A percentile compares a stretch with the other conserved stretches of the same genome.
phyloP scores from a whole-genome alignment of 2,797 vertebrate genomes.

The Moxostoma hubbsi region DNA sequence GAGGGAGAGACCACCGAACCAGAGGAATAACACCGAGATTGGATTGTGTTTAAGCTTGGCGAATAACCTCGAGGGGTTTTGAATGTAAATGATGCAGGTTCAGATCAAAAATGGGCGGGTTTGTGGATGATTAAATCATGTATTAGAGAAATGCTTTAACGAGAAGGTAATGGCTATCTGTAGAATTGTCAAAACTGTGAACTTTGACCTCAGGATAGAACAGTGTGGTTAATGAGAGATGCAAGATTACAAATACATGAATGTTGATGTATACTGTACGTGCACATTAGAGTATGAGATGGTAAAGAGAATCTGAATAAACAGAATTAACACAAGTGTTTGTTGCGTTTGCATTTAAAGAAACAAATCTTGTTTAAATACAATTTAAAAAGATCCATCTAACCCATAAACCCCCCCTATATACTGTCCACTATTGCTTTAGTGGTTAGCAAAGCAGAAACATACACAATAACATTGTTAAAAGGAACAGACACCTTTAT shows the following conservation, averaged over 20 bases:
- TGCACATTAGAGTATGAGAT: not conserved
- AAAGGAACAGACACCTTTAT: constrained; percentile 59
- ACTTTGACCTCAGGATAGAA: not conserved
- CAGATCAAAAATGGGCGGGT: not conserved
- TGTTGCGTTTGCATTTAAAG: too few species aligned
- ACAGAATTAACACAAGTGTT: not conserved
- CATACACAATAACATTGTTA: not conserved
- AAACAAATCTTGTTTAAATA: too few species aligned
- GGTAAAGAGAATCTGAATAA: constrained; percentile 6
- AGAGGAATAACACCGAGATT: constrained; percentile 51
- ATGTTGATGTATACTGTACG: not conserved
- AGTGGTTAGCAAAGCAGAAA: not conserved
- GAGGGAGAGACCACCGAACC: constrained; percentile 56
- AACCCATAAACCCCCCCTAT: not conserved
- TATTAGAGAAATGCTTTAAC: not conserved
- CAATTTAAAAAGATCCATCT: too few species aligned
- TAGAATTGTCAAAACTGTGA: not conserved
- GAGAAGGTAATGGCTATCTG: not conserved
- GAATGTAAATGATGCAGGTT: not conserved
- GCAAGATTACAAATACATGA: not conserved
- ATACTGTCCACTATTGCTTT: not conserved
- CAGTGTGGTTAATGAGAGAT: not conserved
- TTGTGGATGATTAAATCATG: too few species aligned
- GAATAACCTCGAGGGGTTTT: not conserved
- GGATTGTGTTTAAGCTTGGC: not conserved